These are phyloP conservation scores for Agrenia bidenticulata DNA, from an alignment of 2,888 invertebrate species.

Conservation along the genomic window DNA sequence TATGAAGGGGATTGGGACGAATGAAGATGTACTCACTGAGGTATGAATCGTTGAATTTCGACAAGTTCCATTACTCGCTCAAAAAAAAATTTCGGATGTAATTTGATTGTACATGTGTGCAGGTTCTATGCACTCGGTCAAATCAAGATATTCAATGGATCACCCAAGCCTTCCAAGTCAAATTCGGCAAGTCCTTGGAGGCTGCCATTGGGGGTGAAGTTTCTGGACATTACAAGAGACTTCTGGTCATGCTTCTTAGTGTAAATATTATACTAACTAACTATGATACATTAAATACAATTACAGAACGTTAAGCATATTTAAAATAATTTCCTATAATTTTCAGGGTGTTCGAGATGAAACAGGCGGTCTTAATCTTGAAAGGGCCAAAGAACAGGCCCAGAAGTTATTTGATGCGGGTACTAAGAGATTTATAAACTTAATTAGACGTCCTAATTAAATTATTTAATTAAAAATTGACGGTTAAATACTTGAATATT, in stretches of 20 bases:
- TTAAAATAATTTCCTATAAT: neutral
- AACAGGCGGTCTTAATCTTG: conserved; percentile 62
- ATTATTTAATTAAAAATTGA: conserved; percentile 13
- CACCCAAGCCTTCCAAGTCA: conserved; percentile 64
- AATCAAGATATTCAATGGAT: conserved; percentile 68
- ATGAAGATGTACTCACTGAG: conserved; percentile 56
- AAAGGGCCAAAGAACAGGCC: conserved; percentile 71
- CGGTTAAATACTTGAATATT: too few relatives aligned
- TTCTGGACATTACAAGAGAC: conserved; percentile 73
- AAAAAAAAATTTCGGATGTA: too few relatives aligned
- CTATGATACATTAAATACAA: too few relatives aligned
- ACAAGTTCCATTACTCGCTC: too few relatives aligned
- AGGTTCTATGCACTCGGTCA: conserved; percentile 64
- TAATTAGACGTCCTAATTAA: conserved; percentile 3
- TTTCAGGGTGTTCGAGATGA: conserved; percentile 62
- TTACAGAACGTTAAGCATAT: too few relatives aligned
- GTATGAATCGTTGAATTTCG: too few relatives aligned
- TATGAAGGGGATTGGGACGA: conserved; percentile 54
- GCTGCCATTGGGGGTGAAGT: conserved; percentile 76
- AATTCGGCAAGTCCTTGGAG: conserved; percentile 60
- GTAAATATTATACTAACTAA: conserved; percentile 59
- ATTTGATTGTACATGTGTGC: too few relatives aligned
- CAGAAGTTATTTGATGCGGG: conserved; percentile 69
- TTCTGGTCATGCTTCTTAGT: conserved; percentile 71
- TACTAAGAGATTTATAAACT: conserved; percentile 28